Conservation (phyloP, 2,797 vertebrate species). For the Phalloptychus januarius region DNA sequence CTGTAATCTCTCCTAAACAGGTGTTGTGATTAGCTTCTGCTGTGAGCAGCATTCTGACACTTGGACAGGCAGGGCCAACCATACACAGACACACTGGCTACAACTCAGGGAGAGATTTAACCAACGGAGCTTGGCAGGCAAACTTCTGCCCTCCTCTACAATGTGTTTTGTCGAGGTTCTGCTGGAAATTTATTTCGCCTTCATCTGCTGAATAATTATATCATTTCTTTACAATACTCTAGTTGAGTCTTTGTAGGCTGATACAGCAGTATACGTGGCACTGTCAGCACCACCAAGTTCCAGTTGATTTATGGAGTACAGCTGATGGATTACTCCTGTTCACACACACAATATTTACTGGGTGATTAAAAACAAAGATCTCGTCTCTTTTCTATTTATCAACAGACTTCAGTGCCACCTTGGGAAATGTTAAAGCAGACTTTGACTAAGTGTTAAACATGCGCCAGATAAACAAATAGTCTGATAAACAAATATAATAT, state of each 20-base stretch:
- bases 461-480: background rate
- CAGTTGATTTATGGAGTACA: slow-evolving; percentile 30
- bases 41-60: slow-evolving; percentile 63
- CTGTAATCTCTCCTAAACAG: slow-evolving; percentile 77
- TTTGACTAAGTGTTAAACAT: background rate
- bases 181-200: slow-evolving; percentile 21
- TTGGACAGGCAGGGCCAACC: slow-evolving; percentile 47
- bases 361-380: background rate
- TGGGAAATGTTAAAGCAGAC: background rate
- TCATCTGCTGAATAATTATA: slow-evolving; percentile 30
- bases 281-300: slow-evolving; percentile 31
- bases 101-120: slow-evolving; percentile 53
- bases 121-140: slow-evolving; percentile 29
- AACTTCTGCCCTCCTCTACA: slow-evolving; percentile 23
- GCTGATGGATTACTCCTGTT: slow-evolving; percentile 29
- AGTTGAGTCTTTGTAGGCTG: slow-evolving; percentile 31
- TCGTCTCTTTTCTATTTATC: background rate
- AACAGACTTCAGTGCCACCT: background rate
- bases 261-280: slow-evolving; percentile 36
- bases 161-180: slow-evolving; percentile 40
- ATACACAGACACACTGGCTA: slow-evolving; percentile 44
- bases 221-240: slow-evolving; percentile 39
- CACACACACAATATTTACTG: slow-evolving; percentile 9
- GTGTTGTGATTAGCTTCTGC: slow-evolving; percentile 72
- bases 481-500: background rate